phyloP scores from a whole-genome alignment of 2,113 vertebrate species.

The Oryzias woworae region DNA sequence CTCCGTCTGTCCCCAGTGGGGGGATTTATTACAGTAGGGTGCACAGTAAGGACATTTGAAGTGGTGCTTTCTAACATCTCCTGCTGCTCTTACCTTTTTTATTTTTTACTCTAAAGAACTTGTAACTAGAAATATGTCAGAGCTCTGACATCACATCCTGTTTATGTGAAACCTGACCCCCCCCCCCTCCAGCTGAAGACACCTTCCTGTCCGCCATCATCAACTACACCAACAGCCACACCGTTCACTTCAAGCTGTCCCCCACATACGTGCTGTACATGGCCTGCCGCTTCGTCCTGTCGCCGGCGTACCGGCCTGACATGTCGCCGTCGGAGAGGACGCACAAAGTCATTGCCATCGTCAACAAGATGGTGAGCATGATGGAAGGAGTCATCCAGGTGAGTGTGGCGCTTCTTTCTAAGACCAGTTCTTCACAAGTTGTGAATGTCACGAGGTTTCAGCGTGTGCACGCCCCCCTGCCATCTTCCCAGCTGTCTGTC shows the following conservation, averaged over 20 bases:
- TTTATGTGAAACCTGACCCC: not conserved
- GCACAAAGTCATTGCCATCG: constrained; percentile 94
- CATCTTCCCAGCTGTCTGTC: not conserved
- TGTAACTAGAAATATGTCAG: too few species aligned
- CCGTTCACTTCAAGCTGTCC: constrained; percentile 96
- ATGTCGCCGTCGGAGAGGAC: constrained; percentile 89
- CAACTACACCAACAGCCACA: constrained; percentile 98
- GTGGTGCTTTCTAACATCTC: too few species aligned
- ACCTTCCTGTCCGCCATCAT: constrained; percentile 96
- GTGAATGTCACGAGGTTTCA: not conserved
- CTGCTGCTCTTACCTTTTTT: too few species aligned
- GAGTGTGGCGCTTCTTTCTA: constrained; percentile 54
- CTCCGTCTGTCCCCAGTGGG: too few species aligned
- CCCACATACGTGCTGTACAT: constrained; percentile 96
- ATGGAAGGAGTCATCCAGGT: constrained; percentile 99
- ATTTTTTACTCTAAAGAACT: too few species aligned
- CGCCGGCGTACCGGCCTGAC: constrained; percentile 88
- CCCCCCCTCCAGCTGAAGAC: constrained; percentile 85
- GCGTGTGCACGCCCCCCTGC: not conserved
- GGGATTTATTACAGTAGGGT: too few species aligned
- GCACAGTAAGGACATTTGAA: too few species aligned
- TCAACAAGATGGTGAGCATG: constrained; percentile 99
- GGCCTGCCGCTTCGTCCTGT: constrained; percentile 94
- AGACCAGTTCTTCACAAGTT: not conserved
- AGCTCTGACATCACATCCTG: not conserved